A percentile compares a stretch with the other conserved stretches of the same genome.
Conservation (phyloP, 2,888 invertebrate genomes). For the Reticulitermes lucifugus region DNA sequence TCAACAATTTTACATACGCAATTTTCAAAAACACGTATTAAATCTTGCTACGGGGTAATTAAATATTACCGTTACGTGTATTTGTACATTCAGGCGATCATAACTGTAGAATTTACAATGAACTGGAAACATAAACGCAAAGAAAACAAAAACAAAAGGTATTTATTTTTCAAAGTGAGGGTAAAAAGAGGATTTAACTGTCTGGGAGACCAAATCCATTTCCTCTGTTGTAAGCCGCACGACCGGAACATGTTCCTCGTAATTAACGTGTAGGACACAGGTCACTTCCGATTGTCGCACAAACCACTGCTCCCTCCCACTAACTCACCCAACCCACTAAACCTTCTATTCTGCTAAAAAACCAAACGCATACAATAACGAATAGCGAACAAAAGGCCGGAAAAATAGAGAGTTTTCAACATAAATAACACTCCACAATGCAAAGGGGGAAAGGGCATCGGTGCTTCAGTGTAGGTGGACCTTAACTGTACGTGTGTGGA, state of each 20-base stretch:
- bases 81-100: background rate
- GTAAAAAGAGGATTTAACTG: background rate
- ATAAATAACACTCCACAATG: background rate
- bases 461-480: background rate
- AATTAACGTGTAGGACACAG: conserved; percentile 13
- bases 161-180: background rate
- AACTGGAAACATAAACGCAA: background rate
- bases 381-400: background rate
- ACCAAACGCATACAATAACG: background rate
- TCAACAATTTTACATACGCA: too few species aligned
- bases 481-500: too few species aligned
- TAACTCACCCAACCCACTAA: background rate
- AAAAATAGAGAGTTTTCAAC: background rate
- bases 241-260: conserved; percentile 11
- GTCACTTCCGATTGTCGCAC: conserved; percentile 13
- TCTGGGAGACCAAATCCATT: conserved; percentile 9
- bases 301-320: background rate
- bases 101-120: background rate
- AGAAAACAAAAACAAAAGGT: background rate
- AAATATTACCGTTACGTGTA: background rate
- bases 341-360: background rate
- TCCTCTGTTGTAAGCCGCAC: background rate
- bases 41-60: background rate
- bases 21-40: too few species aligned
- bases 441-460: too few species aligned